Evolutionary conservation across 1,140 invertebrate genomes (phyloP).

Genomic region (Bombus difficillimus): DNA sequence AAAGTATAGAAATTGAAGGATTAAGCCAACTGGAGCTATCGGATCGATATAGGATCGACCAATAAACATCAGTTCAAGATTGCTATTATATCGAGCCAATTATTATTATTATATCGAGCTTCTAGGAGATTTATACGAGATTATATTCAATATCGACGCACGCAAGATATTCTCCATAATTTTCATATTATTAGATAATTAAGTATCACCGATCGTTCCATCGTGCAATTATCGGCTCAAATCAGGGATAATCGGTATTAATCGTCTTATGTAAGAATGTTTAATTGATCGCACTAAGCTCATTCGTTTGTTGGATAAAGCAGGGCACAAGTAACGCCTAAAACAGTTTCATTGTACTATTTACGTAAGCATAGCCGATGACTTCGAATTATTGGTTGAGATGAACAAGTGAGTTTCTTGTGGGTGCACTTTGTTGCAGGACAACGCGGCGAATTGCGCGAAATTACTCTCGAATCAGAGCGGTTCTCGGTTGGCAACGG

Average conservation of each 20-base stretch:
- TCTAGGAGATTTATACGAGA: neutral
- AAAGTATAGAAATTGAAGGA: neutral
- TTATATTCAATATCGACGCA: neutral
- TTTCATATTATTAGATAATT: too few relatives aligned
- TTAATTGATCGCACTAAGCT: conserved; percentile 11
- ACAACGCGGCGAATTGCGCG: neutral
- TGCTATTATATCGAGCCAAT: neutral
- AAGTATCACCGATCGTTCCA: neutral
- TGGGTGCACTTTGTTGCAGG: neutral
- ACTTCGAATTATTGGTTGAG: conserved; percentile 26
- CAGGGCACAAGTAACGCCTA: neutral
- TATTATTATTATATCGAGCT: neutral
- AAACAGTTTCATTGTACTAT: conserved; percentile 39
- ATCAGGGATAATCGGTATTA: neutral
- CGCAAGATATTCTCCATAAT: neutral
- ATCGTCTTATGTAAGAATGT: neutral
- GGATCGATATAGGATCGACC: neutral
- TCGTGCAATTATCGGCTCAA: too few relatives aligned
- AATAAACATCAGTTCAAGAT: neutral
- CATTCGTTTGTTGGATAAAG: neutral
- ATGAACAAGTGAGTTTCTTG: conserved; percentile 36
- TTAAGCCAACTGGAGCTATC: neutral
- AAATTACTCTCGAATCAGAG: conserved; percentile 32
- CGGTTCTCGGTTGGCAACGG: neutral
- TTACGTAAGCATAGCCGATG: conserved; percentile 12